phyloP scores from a whole-genome alignment of 2,113 vertebrate species.

The Rutilus rutilus region DNA sequence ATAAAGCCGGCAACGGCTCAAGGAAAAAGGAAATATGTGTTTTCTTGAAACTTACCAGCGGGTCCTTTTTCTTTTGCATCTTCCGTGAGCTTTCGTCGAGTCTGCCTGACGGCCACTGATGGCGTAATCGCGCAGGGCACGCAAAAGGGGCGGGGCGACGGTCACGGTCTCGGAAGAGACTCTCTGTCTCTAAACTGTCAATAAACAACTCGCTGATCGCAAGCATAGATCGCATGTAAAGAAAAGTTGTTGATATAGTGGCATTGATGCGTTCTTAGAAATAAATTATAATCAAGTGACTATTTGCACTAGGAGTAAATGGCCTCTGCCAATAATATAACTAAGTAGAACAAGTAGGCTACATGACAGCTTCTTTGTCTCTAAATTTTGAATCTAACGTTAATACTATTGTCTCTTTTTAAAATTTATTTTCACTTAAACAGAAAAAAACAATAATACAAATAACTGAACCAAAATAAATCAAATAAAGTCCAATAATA shows the following conservation, averaged over 20 bases:
- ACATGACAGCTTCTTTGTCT: neutral
- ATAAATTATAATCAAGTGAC: neutral
- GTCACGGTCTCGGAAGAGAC: too few species aligned
- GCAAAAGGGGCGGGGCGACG: neutral
- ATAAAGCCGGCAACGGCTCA: neutral
- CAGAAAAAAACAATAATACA: too few species aligned
- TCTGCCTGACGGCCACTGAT: conserved; percentile 55
- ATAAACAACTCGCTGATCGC: neutral
- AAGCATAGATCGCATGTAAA: neutral
- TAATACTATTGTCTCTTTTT: neutral
- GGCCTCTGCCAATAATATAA: neutral
- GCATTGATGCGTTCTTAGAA: neutral
- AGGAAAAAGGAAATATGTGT: neutral
- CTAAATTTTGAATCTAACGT: neutral
- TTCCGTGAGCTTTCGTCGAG: conserved; percentile 66
- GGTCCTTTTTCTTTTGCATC: conserved; percentile 78
- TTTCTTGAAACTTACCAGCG: conserved; percentile 71
- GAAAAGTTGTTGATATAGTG: neutral
- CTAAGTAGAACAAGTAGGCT: neutral
- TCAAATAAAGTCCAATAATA: too few species aligned
- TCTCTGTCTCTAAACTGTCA: too few species aligned
- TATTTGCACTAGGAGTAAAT: neutral
- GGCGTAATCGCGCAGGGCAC: conserved; percentile 56
- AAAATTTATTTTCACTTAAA: too few species aligned
- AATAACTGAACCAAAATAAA: too few species aligned